Base-by-base conservation (phyloP, 2,888 invertebrate species). In the Microctonus brassicae region DNA sequence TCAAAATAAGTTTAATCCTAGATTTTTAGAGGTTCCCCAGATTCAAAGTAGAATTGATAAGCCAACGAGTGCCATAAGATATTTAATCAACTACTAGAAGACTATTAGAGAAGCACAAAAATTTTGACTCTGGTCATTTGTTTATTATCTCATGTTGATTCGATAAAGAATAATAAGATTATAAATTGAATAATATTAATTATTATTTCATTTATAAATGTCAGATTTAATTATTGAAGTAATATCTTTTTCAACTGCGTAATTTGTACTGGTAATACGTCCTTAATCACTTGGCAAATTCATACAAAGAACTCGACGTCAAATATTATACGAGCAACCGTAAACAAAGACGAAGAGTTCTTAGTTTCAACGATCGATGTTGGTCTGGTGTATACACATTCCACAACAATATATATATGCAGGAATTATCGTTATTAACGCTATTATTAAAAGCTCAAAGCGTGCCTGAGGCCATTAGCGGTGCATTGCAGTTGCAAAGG, bases 361-460 rank as follows among this genome's bases (percentile, higher is more conserved):
- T 36, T 34, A 13, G 36, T 34, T 67, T 29, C 39, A 26, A 68
- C 61, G 60, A 68, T 68, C 68, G 53, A 61, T 68, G 60, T n/a
- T 47, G 33, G 36, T 61, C 34, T 17, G 17, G 47, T 47, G 47
- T 47, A 47, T 47, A 47, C 47, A 47, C 17, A n/a, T n/a, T 17
- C 47, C 17, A 47, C 17, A 47, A 47, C 17, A 47, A 47, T 47
- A 47, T 47, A 47, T 47, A 74, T 73, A 65, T 67, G 53, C 65
- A 70, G 64, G 70, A 76, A 79, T 77, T 74, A 77, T 73, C 73
- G 75, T 77, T 69, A 74, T 77, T 76, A 73, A 74, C 74, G 73
- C 75, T 75, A 72, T 78, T 77, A 76, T 76, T 80, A 80, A 77
- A 80, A 70, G 80, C 77, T 73, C 73, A 70, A 74, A 77, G 76